Percentiles rank a stretch among this genome's conserved stretches.
Evolutionary conservation across 2,797 vertebrate genomes (phyloP).

Genomic region (Pantherophis alleghaniensis): DNA sequence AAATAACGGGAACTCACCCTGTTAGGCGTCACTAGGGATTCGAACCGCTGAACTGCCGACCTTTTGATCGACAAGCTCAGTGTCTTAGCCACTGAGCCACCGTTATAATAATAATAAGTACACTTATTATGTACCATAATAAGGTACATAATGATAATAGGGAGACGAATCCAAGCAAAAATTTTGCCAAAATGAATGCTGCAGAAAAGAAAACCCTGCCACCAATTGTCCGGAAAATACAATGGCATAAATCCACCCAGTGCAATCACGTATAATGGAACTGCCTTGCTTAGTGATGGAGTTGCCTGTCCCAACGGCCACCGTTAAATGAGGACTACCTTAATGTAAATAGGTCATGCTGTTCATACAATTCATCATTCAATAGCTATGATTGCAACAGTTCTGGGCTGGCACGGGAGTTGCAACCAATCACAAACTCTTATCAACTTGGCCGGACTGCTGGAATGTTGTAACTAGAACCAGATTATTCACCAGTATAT

Average conservation of each 20-base stretch:
- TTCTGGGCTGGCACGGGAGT: not conserved
- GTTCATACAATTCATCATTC: not conserved
- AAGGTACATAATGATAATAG: not conserved
- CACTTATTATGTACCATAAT: no score
- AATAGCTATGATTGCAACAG: not conserved
- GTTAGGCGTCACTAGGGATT: no score
- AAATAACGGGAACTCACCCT: no score
- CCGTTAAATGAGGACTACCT: not conserved
- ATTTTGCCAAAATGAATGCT: not conserved
- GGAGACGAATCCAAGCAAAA: not conserved
- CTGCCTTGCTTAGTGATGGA: not conserved
- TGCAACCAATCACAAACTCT: not conserved
- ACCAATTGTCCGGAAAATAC: not conserved
- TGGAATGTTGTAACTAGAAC: not conserved
- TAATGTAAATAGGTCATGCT: not conserved
- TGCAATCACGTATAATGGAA: not conserved
- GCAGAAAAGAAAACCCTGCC: not conserved
- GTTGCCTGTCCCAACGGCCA: no score
- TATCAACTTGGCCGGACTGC: not conserved
- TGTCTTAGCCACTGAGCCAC: no score
- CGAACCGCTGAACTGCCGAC: no score
- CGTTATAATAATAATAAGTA: no score
- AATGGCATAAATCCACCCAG: not conserved
- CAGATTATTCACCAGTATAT: no score
- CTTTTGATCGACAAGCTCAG: no score